A percentile compares a stretch with the other conserved stretches of the same genome.
These are phyloP conservation scores for Philotrypesis tridentata DNA, from an alignment of 1,140 invertebrate species.

Conservation along the genomic window DNA sequence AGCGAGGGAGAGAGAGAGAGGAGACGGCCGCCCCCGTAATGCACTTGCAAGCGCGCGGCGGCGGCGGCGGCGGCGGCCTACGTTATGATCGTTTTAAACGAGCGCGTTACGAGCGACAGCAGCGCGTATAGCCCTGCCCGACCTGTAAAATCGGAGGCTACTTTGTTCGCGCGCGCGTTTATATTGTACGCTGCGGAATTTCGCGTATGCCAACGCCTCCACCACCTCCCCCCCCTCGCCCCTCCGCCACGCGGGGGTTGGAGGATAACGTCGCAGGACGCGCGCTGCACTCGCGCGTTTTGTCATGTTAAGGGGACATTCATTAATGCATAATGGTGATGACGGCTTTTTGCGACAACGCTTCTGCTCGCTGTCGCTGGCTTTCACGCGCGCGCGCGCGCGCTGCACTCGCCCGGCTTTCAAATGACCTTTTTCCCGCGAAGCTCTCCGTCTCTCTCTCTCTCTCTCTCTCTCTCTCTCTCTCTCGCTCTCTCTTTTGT, in stretches of 20 bases:
- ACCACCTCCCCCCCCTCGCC: too few relatives aligned
- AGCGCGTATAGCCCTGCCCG: too few relatives aligned
- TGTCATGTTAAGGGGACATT: conserved; percentile 2
- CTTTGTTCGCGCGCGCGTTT: neutral
- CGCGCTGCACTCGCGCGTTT: neutral
- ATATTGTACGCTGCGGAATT: neutral
- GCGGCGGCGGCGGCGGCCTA: neutral
- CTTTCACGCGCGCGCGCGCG: neutral
- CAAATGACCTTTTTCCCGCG: neutral
- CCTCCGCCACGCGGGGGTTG: too few relatives aligned
- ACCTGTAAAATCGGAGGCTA: neutral
- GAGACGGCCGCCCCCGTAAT: neutral
- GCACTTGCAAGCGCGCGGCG: conserved; percentile 9
- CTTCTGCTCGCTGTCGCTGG: neutral
- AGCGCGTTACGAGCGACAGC: neutral
- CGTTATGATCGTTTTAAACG: neutral
- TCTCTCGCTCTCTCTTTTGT: neutral
- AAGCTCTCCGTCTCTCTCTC: too few relatives aligned
- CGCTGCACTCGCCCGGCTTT: neutral
- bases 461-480: too few relatives aligned
- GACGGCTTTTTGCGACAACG: neutral
- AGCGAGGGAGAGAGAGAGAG: too few relatives aligned
- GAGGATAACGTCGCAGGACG: neutral
- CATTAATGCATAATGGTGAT: conserved; percentile 14
- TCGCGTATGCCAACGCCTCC: too few relatives aligned